A percentile compares a stretch with the other conserved stretches of the same genome.
phyloP scores from a whole-genome alignment of 2,888 invertebrate genomes.

The Chorisops tibialis region DNA sequence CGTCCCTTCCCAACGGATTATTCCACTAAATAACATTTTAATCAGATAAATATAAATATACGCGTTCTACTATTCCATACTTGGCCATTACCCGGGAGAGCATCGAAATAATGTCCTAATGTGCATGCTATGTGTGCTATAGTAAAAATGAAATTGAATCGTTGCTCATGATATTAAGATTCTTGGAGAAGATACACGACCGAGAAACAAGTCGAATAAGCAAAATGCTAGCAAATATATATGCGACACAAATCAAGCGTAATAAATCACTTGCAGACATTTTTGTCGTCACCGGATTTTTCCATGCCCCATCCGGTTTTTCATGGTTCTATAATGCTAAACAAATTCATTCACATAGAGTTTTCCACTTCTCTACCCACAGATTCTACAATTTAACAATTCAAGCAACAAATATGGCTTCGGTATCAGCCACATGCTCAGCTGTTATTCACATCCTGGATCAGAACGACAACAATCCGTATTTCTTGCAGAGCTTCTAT shows the following conservation, averaged over 20 bases:
- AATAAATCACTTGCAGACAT: not conserved
- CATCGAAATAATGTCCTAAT: too few species aligned
- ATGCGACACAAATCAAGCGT: not conserved
- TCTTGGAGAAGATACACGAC: not conserved
- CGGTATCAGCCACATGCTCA: constrained; percentile 65
- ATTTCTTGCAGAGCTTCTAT: constrained; percentile 64
- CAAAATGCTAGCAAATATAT: not conserved
- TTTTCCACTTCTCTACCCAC: not conserved
- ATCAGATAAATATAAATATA: constrained; percentile 14
- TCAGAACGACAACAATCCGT: constrained; percentile 80
- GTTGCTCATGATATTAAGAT: constrained; percentile 12
- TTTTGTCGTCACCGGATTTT: too few species aligned
- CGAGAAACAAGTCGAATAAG: constrained; percentile 3
- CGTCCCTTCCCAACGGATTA: constrained; percentile 9
- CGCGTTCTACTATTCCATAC: not conserved
- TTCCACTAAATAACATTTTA: constrained; percentile 22
- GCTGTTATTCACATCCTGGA: constrained; percentile 84
- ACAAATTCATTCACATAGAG: not conserved
- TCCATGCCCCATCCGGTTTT: not conserved
- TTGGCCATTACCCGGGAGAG: constrained; percentile 5
- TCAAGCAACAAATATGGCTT: constrained; percentile 81
- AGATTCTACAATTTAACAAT: constrained; percentile 77
- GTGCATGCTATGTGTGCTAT: not conserved
- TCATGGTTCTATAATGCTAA: not conserved
- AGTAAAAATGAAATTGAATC: constrained; percentile 16